These are phyloP conservation scores for Tyrophagus putrescentiae DNA, from an alignment of 1,140 invertebrate genomes.

Conservation along the genomic window DNA sequence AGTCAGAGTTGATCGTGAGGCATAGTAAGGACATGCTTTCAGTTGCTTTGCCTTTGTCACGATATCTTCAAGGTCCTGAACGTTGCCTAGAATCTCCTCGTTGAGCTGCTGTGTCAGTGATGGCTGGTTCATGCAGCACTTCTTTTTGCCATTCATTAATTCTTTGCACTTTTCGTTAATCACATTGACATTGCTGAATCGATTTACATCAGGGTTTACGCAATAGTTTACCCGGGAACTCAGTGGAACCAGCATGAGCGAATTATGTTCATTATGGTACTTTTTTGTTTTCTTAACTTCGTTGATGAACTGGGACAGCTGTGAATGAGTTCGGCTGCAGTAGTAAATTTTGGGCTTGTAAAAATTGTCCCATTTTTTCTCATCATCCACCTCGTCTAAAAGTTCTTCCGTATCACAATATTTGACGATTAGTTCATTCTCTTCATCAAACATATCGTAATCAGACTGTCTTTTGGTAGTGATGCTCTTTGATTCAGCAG, in stretches of 20 bases:
- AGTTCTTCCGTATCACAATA: constrained; percentile 35
- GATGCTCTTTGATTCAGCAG: constrained; percentile 26
- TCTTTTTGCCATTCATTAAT: constrained; percentile 43
- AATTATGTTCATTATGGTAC: constrained; percentile 36
- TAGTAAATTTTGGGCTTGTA: constrained; percentile 54
- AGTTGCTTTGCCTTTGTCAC: constrained; percentile 49
- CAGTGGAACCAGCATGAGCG: constrained; percentile 60
- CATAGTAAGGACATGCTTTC: constrained; percentile 80
- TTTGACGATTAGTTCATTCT: constrained; percentile 32
- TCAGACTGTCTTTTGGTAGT: constrained; percentile 31
- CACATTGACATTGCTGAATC: constrained; percentile 55
- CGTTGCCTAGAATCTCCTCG: constrained; percentile 46
- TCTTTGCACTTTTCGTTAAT: constrained; percentile 92
- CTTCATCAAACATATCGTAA: constrained; percentile 31
- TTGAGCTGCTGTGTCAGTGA: constrained; percentile 45
- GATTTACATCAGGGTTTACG: constrained; percentile 64
- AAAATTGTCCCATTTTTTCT: constrained; percentile 34
- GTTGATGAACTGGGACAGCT: constrained; percentile 78
- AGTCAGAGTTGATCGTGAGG: constrained; percentile 55
- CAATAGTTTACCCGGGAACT: constrained; percentile 86
- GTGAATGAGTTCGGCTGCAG: constrained; percentile 90
- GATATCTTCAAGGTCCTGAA: constrained; percentile 77
- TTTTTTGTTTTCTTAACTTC: constrained; percentile 72
- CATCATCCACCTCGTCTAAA: constrained; percentile 33
- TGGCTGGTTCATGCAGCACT: constrained; percentile 53